Base-by-base conservation (phyloP, 1,140 invertebrate species). In the Pristionchus pacificus region DNA sequence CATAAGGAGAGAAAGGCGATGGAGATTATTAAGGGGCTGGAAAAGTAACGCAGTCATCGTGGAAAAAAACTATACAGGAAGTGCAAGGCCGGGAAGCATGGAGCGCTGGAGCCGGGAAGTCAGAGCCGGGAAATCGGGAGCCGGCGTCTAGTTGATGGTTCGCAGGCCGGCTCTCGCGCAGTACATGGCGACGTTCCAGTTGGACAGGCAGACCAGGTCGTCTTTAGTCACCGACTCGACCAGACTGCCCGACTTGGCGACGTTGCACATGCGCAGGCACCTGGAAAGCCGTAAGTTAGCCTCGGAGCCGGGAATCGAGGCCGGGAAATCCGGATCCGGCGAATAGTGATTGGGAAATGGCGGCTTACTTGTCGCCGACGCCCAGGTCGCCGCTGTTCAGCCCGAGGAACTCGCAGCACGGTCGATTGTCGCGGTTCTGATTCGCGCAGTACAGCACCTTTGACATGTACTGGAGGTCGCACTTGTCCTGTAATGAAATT, bases 161-260 rank as follows among this genome's bases (percentile, higher is more conserved):
- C 79, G 79, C 57, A 80, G 68, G 31, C 79, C 79, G 33, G 79
- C 61, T 29, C 79, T 32, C 3, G 79, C 79, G 65, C 79, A 80
- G 65, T 80, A 80, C 79, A 80, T 80, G 58, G 81, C 73, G 25
- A 80, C 79, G 55, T 80, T 80, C 79, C 79, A 80, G 55, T 80
- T 80, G 49, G 70, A 75, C 6, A 80, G 73, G 32, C 79, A 80
- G 15, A 80, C 79, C 2, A 80, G 62, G 60, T 80, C 79, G 49
- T 74, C 68, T 62, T 80, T 79, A 25, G 79, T 75, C 1, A 80
- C 66, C 14, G 77, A 71, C 24, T 75, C 76, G 33, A 80, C 62
- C 31, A 68, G 68, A 31, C 71, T 75, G 2, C 72, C 75, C 19
- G 74, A 77, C 15, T 55, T 60, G 30, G 72, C 79, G n/a, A 81